Percentiles rank a stretch among this genome's conserved stretches.
These are phyloP conservation scores for Lontra canadensis DNA, from an alignment of 2,113 vertebrate species.

Conservation along the genomic window DNA sequence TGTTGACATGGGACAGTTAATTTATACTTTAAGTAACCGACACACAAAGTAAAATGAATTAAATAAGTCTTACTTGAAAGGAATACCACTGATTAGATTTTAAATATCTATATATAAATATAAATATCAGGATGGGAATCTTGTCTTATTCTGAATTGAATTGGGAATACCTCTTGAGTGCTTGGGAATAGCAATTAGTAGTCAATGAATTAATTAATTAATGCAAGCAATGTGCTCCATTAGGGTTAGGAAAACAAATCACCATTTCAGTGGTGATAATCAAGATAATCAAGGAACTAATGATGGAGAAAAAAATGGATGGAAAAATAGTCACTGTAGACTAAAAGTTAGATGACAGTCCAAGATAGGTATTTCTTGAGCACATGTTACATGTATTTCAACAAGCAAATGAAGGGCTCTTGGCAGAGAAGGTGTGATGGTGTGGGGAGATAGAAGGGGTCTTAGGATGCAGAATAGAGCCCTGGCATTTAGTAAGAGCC, in stretches of 20 bases:
- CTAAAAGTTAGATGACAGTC: neutral
- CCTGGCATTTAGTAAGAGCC: neutral
- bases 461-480: accelerated
- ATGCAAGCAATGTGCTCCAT: neutral
- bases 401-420: neutral
- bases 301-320: neutral
- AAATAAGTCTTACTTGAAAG: neutral
- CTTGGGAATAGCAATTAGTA: neutral
- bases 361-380: neutral
- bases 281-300: neutral
- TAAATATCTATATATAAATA: neutral
- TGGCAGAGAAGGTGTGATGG: neutral
- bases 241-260: neutral
- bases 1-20: neutral
- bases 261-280: neutral
- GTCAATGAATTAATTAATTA: neutral
- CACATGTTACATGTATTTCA: neutral
- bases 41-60: neutral
- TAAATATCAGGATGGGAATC: neutral
- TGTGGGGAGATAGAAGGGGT: neutral
- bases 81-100: neutral
- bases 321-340: neutral
- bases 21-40: neutral
- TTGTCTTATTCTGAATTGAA: constrained; percentile 34
- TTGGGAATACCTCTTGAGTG: neutral